Base-by-base conservation (phyloP, 23 tunicate species). In the Corella eumyota region DNA sequence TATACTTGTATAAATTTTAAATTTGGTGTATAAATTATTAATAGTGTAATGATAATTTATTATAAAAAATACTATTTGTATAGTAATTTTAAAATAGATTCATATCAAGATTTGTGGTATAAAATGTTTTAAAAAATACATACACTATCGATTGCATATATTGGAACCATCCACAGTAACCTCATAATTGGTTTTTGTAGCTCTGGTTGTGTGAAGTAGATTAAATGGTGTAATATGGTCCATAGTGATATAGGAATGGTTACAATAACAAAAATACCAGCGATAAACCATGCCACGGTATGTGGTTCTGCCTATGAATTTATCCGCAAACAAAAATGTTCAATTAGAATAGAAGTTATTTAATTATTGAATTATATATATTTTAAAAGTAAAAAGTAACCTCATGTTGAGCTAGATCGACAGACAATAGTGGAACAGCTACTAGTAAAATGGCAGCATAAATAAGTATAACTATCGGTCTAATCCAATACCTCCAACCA, bases 171-270 rank as follows among this genome's bases (percentile, higher is more conserved):
- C 85, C 81, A 81, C 17, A 83, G 45, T 15, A 92, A 76, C 59
- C 93, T 50, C 40, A 82, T 72, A 30, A 92, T 92, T 13, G 93
- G 98, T 40, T 77, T 82, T 45, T 92, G 98, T 27, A 92, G 67
- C 36, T 92, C 98, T 0, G 98, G 93, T 47, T 92, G 98, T 37
- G 86, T 82, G 72, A 75, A 92, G 48, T 92, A 70, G 21, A 92
- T 77, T 13, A 92, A 65, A 54, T 92, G 98, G 52, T 92, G 77
- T 48, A 90, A 24, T 6, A 90, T 90, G 27, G 98, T 73, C 90
- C 90, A 90, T 28, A 81, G 56, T 2, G 98, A 81, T 11, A 90
- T 90, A 2, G 98, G 98, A 1, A 90, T 65, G 0, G 98, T 80
- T 15, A 90, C 63, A 59, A 75, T 65, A 6, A 90, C 79, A 58